phyloP scores from a whole-genome alignment of 2,797 vertebrate species.

The Enteromius anoplus region DNA sequence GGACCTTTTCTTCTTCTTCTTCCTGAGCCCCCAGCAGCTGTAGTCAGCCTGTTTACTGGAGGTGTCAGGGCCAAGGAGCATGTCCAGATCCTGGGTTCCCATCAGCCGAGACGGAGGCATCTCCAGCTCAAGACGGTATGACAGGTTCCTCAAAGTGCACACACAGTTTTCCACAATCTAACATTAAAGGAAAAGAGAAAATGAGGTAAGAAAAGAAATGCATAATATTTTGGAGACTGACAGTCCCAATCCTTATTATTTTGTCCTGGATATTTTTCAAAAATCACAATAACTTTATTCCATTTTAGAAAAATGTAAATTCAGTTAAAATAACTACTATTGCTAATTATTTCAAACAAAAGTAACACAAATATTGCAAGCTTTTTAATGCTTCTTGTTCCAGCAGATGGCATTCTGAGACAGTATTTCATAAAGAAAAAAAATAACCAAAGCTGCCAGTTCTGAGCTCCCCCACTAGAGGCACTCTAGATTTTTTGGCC shows the following conservation, averaged over 20 bases:
- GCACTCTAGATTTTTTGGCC: conserved; percentile 7
- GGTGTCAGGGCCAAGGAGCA: conserved; percentile 89
- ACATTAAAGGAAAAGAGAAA: conserved; percentile 29
- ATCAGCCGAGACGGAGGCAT: conserved; percentile 94
- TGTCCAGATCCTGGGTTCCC: conserved; percentile 89
- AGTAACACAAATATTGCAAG: background rate
- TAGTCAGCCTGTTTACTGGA: conserved; percentile 92
- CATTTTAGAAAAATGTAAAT: background rate
- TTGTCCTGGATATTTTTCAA: background rate
- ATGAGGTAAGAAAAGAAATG: background rate
- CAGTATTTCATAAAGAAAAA: conserved; percentile 4
- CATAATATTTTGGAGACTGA: background rate
- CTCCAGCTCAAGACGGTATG: conserved; percentile 95
- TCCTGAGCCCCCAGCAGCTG: conserved; percentile 96
- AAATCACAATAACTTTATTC: background rate
- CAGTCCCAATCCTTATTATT: background rate
- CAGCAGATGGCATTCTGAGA: conserved; percentile 41
- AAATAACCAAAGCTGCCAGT: background rate
- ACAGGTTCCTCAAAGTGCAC: conserved; percentile 96
- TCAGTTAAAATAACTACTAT: background rate
- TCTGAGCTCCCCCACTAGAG: background rate
- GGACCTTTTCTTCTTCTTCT: conserved; percentile 90
- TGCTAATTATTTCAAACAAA: background rate
- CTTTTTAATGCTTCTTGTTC: background rate
- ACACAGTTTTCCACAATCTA: conserved; percentile 99